Evolutionary conservation across 2,888 invertebrate genomes (phyloP), one percentile per base, ranked within the genome.

Genomic region (Patella ulyssiponensis): DNA sequence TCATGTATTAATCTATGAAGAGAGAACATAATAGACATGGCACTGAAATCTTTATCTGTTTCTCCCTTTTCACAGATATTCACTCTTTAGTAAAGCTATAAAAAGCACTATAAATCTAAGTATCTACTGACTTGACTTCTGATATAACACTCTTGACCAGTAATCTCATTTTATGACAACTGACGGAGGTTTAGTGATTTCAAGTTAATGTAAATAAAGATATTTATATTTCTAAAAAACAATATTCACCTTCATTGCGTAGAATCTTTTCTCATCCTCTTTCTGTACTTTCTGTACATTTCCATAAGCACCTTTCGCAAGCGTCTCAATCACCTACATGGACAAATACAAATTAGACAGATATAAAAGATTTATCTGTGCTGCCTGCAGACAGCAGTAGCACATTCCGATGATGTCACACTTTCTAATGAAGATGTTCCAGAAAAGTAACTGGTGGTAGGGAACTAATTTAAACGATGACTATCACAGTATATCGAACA

Each of bases 251-350:
- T 98, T 98, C 84, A 98, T 93, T 75, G 98, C 98, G 93, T 95
- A 97, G 82, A 94, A 92, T 86, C 94, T 93, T 80, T 93, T 93
- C 78, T 94, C 94, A 84, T 94, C 94, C 76, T 94, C 93, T 89
- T 94, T 94, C 82, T 93, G 80, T 3, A 89, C 96, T 93, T 95
- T 95, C 88, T 95, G 95, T 5, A 98, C 98, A 92, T 95, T 95
- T 33, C 98, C 97, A 92, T 96, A 98, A 27, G 97, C 96, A 81
- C 98, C 98, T 88, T 94, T 94, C n/a, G 96, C 95, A 89, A 98
- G 94, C 80, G 95, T 94, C 83, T 95, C 94, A 74, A 95, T 89
- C 82, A 96, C 93, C 92, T 94, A 91, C 89, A 86, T 80, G 23
- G 52, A 80, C 70, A 77, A 71, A 76, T 23, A 73, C n/a, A 58